Evolutionary conservation across 2,888 invertebrate genomes (phyloP), one percentile per base, ranked within the genome.

Genomic region (Apamea crenata): DNA sequence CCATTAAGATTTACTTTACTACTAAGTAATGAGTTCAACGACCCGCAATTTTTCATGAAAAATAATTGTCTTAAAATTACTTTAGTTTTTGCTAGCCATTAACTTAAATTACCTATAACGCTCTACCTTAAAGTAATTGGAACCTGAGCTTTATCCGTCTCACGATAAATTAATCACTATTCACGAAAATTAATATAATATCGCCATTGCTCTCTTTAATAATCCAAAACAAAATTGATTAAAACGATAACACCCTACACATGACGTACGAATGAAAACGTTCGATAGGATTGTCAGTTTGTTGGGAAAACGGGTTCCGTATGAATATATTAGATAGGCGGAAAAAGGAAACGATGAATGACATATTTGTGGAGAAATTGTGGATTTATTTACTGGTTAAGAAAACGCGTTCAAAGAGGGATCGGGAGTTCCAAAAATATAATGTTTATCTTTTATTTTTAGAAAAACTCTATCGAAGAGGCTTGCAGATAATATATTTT

Each of bases 131-230:
- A 68, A 56, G 44, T 71, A 74, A 72, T 61, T 72, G 59, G 1
- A 63, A 16, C 29, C 18, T 40, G 63, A 66, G 12, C 44, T n/a
- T 67, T 66, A 44, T 70, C 53, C 40, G 29, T 50, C 6, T 32
- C 16, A 63, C 61, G 21, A 70, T 25, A 59, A 67, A 81, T 77
- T 85, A 77, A 84, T 78, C 2, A 83, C 40, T 77, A 71, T 68
- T n/a, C 25, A 18, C 16, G 29, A 74, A 90, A 90, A 90, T 92
- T 90, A 90, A 91, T 90, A 65, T 47, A 56, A 88, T 83, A 87
- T 85, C 82, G 83, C 88, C 83, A 86, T 84, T 84, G 71, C 61
- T 73, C 50, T 67, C 2, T 8, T 25, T 29, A 32, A 44, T 87
- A 47, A 90, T 89, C 89, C 83, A 83, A 86, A 90, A 83, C 75